Base-by-base conservation (phyloP, 2,113 vertebrate species). In the Poeciliopsis turrubarensis region DNA sequence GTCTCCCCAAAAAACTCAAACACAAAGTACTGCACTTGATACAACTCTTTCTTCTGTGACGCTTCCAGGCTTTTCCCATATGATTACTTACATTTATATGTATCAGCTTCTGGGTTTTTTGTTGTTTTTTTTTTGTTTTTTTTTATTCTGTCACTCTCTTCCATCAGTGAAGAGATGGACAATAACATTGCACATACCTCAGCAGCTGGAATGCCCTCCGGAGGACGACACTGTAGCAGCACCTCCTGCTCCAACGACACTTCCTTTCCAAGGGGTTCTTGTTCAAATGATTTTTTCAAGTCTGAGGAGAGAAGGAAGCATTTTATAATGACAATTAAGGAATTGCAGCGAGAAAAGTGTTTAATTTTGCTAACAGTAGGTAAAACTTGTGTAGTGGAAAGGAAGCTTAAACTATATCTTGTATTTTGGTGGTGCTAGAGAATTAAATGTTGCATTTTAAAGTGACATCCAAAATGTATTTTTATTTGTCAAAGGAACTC, bases 161-260 rank as follows among this genome's bases (percentile, higher is more conserved):
- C 75, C 54, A 60, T 70, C 65, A 70, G 3, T 73, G 41, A 29
- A 29, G 29, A 29, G 29, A 29, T 29, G 2, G 29, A 3, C 3
- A 29, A 29, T 29, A 62, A 73, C 0, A 22, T 17, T 44, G 60
- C 73, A 84, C 82, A 0, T 92, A 97, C 97, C 95, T 99, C 97
- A 5, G 97, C 97, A 39, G 95, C 93, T 0, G 97, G 97, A 81
- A 98, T 96, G 73, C 97, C 97, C 94, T 97, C 97, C 0, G 97
- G 97, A 74, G 97, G 97, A 32, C 97, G 96, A 87, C 97, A 99
- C 86, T 99, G 97, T 22, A 99, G 93, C 73, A 98, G 93, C 67
- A 99, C 97, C 85, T 98, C 97, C 91, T 99, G 97, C 74, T 98
- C 96, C 90, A 98, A 88, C 41, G 96, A 97, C 0, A 98, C 97